These are phyloP conservation scores for Clarias fuscus DNA, from an alignment of 2,797 vertebrate genomes.

Conservation along the genomic window DNA sequence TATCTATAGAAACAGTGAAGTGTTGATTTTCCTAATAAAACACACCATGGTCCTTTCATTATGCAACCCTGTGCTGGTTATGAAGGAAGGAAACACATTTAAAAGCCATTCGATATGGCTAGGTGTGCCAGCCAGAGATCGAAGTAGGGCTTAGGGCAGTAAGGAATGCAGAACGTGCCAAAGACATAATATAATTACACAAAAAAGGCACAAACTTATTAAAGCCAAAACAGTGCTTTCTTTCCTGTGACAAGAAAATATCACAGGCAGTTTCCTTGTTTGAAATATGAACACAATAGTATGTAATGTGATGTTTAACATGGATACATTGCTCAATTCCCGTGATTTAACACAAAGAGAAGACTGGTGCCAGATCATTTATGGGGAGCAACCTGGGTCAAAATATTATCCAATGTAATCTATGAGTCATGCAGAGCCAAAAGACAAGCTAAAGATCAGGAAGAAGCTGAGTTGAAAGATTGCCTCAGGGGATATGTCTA, in stretches of 20 bases:
- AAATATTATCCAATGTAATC: background rate
- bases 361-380: background rate
- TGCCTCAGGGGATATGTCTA: background rate
- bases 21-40: slow-evolving; percentile 24
- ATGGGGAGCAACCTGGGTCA: background rate
- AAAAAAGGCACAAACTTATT: background rate
- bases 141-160: background rate
- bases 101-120: slow-evolving; percentile 9
- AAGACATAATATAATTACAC: background rate
- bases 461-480: background rate
- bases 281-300: background rate
- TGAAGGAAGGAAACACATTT: slow-evolving; percentile 27
- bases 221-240: background rate
- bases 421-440: no score
- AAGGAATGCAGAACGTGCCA: background rate
- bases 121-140: background rate
- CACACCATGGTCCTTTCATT: slow-evolving; percentile 4
- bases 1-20: slow-evolving; percentile 1
- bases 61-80: background rate
- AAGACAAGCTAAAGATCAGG: no score
- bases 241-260: background rate
- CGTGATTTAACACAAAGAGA: background rate
- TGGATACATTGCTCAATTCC: background rate
- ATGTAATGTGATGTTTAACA: background rate
- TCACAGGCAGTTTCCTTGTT: background rate